Conservation (phyloP, 2,113 vertebrate species). For the Dendropsophus ebraccatus region DNA sequence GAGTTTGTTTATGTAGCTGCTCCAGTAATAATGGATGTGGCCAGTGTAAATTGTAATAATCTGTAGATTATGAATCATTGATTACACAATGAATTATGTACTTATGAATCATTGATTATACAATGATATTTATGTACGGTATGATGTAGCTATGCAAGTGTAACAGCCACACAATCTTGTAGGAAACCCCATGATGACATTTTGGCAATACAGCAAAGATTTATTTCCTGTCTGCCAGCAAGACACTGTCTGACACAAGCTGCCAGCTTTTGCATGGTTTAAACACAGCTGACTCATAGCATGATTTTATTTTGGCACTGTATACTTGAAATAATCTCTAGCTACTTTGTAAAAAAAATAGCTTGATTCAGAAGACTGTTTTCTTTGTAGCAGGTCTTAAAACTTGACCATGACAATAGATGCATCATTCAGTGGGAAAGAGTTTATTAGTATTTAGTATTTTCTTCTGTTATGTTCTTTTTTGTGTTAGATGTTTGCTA, state of each 20-base stretch:
- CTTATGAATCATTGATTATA: background rate
- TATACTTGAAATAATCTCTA: background rate
- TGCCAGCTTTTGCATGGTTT: conserved; percentile 51
- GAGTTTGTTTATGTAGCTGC: background rate
- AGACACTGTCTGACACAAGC: background rate
- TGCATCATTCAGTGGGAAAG: background rate
- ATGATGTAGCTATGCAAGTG: background rate
- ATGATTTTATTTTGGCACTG: conserved; percentile 50
- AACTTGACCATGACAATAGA: conserved; percentile 29
- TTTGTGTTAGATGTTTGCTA: too few species aligned
- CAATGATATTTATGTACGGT: background rate
- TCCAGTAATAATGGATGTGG: background rate
- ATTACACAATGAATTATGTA: background rate
- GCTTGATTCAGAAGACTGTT: conserved; percentile 32
- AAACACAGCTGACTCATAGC: conserved; percentile 52
- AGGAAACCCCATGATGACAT: conserved; percentile 40
- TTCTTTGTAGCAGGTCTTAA: conserved; percentile 57
- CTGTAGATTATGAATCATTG: background rate
- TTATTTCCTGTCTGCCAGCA: conserved; percentile 56
- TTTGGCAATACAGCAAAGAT: conserved; percentile 44
- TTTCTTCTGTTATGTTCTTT: too few species aligned
- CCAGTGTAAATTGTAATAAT: background rate
- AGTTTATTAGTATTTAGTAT: background rate
- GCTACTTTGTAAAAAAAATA: conserved; percentile 51
- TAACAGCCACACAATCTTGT: conserved; percentile 23